Evolutionary conservation across 2,888 invertebrate species (phyloP).

Genomic region (Oscheius onirici): DNA sequence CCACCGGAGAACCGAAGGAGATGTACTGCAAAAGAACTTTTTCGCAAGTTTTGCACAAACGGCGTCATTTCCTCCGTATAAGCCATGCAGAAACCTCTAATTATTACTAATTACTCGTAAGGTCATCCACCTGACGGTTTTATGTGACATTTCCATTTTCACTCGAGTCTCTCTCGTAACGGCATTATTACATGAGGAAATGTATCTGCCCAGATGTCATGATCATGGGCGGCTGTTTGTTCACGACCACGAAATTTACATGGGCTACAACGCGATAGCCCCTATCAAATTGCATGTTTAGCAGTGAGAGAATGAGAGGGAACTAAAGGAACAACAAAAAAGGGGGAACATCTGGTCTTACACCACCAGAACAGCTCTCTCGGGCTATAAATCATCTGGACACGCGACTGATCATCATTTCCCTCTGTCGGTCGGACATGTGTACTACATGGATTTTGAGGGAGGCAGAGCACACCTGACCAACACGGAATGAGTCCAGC

Average conservation of each 20-base stretch:
- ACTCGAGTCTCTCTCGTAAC: not conserved
- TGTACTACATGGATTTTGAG: conserved; percentile 24
- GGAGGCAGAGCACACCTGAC: conserved; percentile 29
- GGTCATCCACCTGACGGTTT: not conserved
- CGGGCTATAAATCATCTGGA: conserved; percentile 17
- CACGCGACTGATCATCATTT: not conserved
- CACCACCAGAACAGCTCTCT: conserved; percentile 18
- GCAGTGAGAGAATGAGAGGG: not conserved
- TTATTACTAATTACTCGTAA: too few species aligned
- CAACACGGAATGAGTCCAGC: conserved; percentile 15
- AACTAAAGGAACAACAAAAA: not conserved
- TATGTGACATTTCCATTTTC: not conserved
- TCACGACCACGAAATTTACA: conserved; percentile 17
- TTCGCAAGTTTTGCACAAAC: too few species aligned
- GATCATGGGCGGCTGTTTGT: conserved; percentile 13
- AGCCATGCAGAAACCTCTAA: too few species aligned
- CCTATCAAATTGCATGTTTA: conserved; percentile 11
- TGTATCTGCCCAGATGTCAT: conserved; percentile 17
- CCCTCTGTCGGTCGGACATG: conserved; percentile 23
- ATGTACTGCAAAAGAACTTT: too few species aligned
- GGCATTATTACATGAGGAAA: conserved; percentile 4
- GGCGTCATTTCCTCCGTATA: too few species aligned
- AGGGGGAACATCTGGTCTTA: not conserved
- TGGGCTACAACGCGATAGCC: conserved; percentile 21
- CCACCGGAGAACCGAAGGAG: too few species aligned